Base-by-base conservation (phyloP, 2,888 invertebrate genomes). In the Cistogaster globosa region DNA sequence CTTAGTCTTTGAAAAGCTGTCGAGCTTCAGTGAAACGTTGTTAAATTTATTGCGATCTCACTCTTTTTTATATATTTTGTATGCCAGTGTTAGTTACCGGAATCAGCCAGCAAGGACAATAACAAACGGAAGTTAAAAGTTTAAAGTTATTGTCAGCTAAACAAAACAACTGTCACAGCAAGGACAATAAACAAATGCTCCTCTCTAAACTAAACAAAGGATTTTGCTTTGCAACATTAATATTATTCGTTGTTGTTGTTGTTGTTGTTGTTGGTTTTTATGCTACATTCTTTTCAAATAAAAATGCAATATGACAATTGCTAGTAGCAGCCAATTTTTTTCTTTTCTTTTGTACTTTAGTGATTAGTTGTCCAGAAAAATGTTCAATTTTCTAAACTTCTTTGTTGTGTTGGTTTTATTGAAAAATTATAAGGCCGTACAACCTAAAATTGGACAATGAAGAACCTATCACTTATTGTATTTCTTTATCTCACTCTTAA, bases 51-150 rank as follows among this genome's bases (percentile, higher is more conserved):
- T 14, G 14, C 45, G 16, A 48, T 16, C 45, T n/a, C n/a, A 48
- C 45, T n/a, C 16, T 14, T 6, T 48, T 5, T n/a, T n/a, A n/a
- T n/a, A 14, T 48, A 6, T 16, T 5, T 48, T 48, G 16, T 48
- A n/a, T 48, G 45, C 45, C 2, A 48, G 45, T 16, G 16, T 48
- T 48, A 16, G 45, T 48, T 12, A 16, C 18, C 18, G 32, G 36
- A 32, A 36, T 60, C 16, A 68, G 53, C 80, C 53, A 60, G 60
- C 65, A 74, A 80, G 80, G 80, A 80, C 80, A 80, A 74, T 74
- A 80, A 5, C 42, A 57, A 80, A 74, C 80, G 74, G 80, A 80
- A 74, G 68, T 80, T 62, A 68, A 55, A 68, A 67, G 60, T 74
- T 74, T 74, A 9, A 80, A 80, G 53, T 80, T 80, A 80, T 68